Percentiles rank a stretch among this genome's conserved stretches.
Evolutionary conservation across 2,888 invertebrate genomes (phyloP).

Genomic region (Piscicola geometra): DNA sequence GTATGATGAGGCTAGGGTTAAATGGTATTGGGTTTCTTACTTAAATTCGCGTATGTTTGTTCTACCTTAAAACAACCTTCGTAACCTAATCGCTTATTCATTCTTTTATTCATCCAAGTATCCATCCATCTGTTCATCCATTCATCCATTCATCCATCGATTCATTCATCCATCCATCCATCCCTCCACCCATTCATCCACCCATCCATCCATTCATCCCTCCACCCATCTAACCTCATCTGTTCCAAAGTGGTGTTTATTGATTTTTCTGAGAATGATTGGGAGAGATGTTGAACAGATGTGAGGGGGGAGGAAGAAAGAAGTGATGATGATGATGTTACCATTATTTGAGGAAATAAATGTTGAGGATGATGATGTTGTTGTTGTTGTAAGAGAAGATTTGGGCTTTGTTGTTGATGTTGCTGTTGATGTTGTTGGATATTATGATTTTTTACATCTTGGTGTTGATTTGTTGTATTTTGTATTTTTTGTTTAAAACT

Average conservation of each 20-base stretch:
- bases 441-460: too few species aligned
- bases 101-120: neutral
- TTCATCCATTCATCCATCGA: neutral
- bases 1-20: too few species aligned
- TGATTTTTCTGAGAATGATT: neutral
- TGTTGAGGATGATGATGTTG: neutral
- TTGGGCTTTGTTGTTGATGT: too few species aligned
- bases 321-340: neutral
- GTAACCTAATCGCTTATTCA: neutral
- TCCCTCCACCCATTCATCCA: neutral
- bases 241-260: neutral
- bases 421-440: too few species aligned
- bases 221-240: neutral
- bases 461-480: neutral
- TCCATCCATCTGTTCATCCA: neutral
- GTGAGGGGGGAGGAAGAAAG: neutral
- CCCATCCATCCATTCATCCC: neutral
- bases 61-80: too few species aligned
- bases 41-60: too few species aligned
- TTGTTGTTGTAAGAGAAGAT: too few species aligned
- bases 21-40: too few species aligned
- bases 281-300: slow-evolving; percentile 1
- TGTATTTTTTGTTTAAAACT: neutral
- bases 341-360: too few species aligned
- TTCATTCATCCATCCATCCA: neutral